Conservation (phyloP, 2,113 vertebrate species). For the Lepidothrix coronata region DNA sequence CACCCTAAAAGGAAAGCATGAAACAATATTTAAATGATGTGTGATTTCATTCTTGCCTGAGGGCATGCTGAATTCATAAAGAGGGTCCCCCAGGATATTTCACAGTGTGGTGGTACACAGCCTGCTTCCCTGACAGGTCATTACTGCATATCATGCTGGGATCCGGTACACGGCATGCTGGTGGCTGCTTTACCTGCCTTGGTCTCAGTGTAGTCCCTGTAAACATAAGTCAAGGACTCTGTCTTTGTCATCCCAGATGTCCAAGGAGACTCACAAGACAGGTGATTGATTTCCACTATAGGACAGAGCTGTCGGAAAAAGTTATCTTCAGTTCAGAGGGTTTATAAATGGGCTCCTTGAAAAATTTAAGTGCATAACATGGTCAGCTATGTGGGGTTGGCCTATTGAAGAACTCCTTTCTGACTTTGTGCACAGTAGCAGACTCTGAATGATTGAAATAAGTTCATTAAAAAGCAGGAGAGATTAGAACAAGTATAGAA, state of each 20-base stretch:
- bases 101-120: constrained; percentile 67
- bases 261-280: constrained; percentile 19
- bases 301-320: not conserved
- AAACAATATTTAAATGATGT: constrained; percentile 76
- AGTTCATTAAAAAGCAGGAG: not conserved
- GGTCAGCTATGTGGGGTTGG: not conserved
- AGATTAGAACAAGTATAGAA: not conserved
- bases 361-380: not conserved
- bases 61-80: constrained; percentile 77
- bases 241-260: constrained; percentile 48
- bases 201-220: not conserved
- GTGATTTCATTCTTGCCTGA: constrained; percentile 67
- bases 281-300: constrained; percentile 47
- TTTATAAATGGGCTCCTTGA: not conserved
- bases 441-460: not conserved
- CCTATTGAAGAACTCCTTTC: not conserved
- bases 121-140: constrained; percentile 84
- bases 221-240: constrained; percentile 1
- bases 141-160: constrained; percentile 81
- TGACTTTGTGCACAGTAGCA: not conserved
- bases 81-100: constrained; percentile 80
- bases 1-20: constrained; percentile 4
- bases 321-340: not conserved
- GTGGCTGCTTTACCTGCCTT: constrained; percentile 11
- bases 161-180: not conserved